These are phyloP conservation scores for Plagodis pulveraria DNA, from an alignment of 2,888 invertebrate species.

Conservation along the genomic window DNA sequence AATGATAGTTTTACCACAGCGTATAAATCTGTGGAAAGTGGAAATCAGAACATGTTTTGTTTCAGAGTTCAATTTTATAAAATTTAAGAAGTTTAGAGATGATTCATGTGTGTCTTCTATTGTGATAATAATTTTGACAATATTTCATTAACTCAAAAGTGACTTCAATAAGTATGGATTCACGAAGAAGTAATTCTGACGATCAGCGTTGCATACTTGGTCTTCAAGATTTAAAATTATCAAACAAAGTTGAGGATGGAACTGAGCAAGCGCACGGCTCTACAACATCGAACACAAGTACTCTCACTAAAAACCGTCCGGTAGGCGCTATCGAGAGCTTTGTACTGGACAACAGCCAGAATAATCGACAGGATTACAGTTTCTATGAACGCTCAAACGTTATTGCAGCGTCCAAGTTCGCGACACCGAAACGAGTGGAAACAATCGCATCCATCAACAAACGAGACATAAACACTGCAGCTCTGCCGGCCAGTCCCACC, in stretches of 20 bases:
- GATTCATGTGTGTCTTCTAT: constrained; percentile 57
- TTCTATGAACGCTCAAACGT: constrained; percentile 89
- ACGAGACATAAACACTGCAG: constrained; percentile 70
- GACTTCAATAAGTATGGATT: constrained; percentile 58
- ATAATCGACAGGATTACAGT: constrained; percentile 77
- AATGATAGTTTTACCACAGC: neutral
- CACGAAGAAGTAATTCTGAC: constrained; percentile 71
- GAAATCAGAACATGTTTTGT: constrained; percentile 18
- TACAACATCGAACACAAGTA: constrained; percentile 66
- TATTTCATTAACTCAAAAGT: neutral
- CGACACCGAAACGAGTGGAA: constrained; percentile 90
- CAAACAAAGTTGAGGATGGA: constrained; percentile 79
- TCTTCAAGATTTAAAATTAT: constrained; percentile 81
- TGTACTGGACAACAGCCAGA: constrained; percentile 81
- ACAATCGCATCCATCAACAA: constrained; percentile 82
- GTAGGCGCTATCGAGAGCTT: constrained; percentile 88
- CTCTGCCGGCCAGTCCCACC: constrained; percentile 83
- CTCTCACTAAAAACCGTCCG: constrained; percentile 79
- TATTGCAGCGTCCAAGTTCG: constrained; percentile 91
- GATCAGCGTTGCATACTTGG: constrained; percentile 79
- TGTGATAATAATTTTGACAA: constrained; percentile 28
- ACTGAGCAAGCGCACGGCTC: constrained; percentile 81
- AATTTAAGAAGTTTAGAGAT: constrained; percentile 53
- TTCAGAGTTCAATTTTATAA: constrained; percentile 39
- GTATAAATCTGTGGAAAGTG: constrained; percentile 6